Base-by-base conservation (phyloP, 2,113 vertebrate genomes). In the Amazona vittata region DNA sequence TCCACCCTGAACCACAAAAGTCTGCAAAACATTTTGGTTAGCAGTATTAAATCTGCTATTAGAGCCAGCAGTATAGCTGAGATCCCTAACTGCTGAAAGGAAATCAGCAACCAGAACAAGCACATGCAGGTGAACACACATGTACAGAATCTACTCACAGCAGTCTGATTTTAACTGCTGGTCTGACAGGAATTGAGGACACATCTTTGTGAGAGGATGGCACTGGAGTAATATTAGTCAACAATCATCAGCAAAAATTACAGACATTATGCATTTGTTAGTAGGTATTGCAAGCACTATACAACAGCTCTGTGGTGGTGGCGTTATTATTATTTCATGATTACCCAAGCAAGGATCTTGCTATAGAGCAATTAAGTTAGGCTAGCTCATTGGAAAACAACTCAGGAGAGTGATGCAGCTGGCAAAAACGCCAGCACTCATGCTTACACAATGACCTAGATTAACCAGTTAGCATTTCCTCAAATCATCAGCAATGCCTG, bases 361-460 rank as follows among this genome's bases (percentile, higher is more conserved):
- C 65, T 43, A 62, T 55, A 91, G 85, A 69, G 86, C 92, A 92
- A 89, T 92, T 86, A 86, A 88, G 63, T 81, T 46, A 80, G 71
- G 49, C 65, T 64, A 83, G 21, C 70, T 86, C 76, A 83, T 44
- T 86, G 43, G 39, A 78, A 94, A 95, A 92, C 43, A 86, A 71
- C 76, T 77, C 79, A 46, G 55, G 31, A 74, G 43, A 60, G 62
- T 94, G 94, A 96, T 79, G 83, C 80, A 96, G 91, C 73, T 94
- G 64, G 29, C 84, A 89, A 91, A 94, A 96, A 95, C 92, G 92
- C 43, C 88, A 86, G 89, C 52, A 87, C 64, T 73, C 73, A 29
- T 88, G 55, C 60, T 95, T 90, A 94, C 75, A 78, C 60, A 86
- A 96, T 76, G 67, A 87, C 91, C 82, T 83, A 46, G 88, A 94